A percentile compares a stretch with the other conserved stretches of the same genome.
Conservation (phyloP, 2,888 invertebrate species). For the Cecidostiba fungosa region DNA sequence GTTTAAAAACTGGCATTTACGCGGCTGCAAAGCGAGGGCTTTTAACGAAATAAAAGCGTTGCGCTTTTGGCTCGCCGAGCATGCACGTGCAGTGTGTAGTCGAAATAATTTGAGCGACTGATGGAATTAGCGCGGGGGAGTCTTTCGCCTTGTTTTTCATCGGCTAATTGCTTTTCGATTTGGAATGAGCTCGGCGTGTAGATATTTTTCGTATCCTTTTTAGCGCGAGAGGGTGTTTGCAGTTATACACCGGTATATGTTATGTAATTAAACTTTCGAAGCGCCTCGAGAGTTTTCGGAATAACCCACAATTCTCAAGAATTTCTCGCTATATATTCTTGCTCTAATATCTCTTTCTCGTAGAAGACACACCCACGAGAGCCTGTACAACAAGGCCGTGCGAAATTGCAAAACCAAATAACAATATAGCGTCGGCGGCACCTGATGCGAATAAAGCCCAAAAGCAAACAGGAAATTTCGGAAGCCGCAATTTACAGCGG, state of each 20-base stretch:
- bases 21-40: neutral
- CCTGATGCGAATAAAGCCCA: neutral
- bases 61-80: neutral
- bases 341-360: neutral
- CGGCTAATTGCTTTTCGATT: neutral
- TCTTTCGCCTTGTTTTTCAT: neutral
- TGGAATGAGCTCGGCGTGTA: neutral
- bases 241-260: neutral
- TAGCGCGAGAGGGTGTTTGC: too few species aligned
- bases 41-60: constrained; percentile 34
- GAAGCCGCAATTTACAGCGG: neutral
- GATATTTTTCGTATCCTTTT: neutral
- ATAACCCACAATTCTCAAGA: neutral
- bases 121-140: neutral
- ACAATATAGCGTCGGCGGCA: neutral
- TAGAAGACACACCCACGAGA: too few species aligned
- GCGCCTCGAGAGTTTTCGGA: neutral
- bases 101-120: neutral
- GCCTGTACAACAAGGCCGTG: neutral
- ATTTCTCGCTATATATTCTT: neutral
- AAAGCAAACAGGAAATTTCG: constrained; percentile 7
- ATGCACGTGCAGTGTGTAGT: neutral
- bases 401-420: neutral
- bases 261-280: neutral
- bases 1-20: constrained; percentile 24